Base-by-base conservation (phyloP, 2,888 invertebrate genomes). In the Meteorus colon region DNA sequence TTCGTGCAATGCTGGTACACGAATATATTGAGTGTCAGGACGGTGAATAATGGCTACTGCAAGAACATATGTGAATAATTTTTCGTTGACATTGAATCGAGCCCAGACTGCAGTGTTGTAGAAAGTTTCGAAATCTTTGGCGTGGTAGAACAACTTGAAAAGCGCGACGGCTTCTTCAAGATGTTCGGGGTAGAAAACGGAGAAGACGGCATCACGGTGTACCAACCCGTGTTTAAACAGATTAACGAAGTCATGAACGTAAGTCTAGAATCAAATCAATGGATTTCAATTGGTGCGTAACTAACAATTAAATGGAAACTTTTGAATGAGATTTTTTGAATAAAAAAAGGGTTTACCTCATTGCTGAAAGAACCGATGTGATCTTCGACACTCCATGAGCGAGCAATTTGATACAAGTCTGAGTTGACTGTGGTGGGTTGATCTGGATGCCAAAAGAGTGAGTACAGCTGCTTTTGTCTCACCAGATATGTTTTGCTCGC, bases 1-100 rank as follows among this genome's bases (percentile, higher is more conserved):
- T 90, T 95, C 94, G 83, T 94, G 94, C n/a, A 93, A 90, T 2
- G 94, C 92, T 2, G 95, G 95, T 51, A 94, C 83, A 24, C 92
- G 91, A 41, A 94, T 86, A 73, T 91, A 91, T 68, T 90, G 88
- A 73, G 92, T 91, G 82, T 94, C 94, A 1, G 90, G 83, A 67
- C 93, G 92, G 82, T 93, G 93, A 29, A 92, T 84, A 8, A 92
- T 86, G 55, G 93, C 93, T 14, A 93, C 91, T 81, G 92, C 91
- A 84, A 93, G 90, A 4, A 92, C 90, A 84, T 94, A 94, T 4
- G 92, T 85, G 89, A 93, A 94, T 85, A 93, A 90, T 69, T 92
- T 91, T 80, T 92, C 92, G 87, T 94, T 94, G 34, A 93, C 85
- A 82, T 92, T 87, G 74, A 92, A 90, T 67, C 93, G 91, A 14